Conservation (phyloP, 2,888 invertebrate species). For the Itoplectis maculator region DNA sequence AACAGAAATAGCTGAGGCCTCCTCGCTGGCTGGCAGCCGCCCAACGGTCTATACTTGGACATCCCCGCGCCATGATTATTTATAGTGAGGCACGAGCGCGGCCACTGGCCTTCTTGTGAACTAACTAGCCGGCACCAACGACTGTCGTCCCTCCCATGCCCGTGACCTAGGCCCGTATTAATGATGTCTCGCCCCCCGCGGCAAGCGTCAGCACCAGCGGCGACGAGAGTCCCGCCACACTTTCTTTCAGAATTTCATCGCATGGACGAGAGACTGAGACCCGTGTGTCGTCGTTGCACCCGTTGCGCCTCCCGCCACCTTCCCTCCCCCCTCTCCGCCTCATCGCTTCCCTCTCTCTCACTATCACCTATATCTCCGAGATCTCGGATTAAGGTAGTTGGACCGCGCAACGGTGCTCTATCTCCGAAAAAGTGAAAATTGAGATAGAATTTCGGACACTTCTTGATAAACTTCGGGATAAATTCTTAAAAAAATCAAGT, state of each 20-base stretch:
- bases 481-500: too few relatives aligned
- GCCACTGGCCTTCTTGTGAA: conserved; percentile 86
- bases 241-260: conserved; percentile 53
- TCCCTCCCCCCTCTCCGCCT: not conserved
- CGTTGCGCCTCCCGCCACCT: not conserved
- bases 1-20: conserved; percentile 83
- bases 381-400: too few relatives aligned
- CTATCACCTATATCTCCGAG: not conserved
- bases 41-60: conserved; percentile 96
- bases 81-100: conserved; percentile 87
- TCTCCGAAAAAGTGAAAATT: too few relatives aligned
- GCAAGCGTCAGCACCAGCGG: too few relatives aligned
- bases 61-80: conserved; percentile 90
- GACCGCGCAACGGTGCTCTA: too few relatives aligned
- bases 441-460: too few relatives aligned
- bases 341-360: not conserved
- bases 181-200: conserved; percentile 78
- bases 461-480: too few relatives aligned
- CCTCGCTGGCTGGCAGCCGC: conserved; percentile 88
- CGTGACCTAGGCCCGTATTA: conserved; percentile 86
- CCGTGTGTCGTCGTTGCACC: conserved; percentile 13
- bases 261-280: conserved; percentile 45
- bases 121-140: conserved; percentile 82
- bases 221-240: conserved; percentile 43
- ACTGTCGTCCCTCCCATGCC: conserved; percentile 81